phyloP scores from a whole-genome alignment of 1,140 invertebrate species.

The Hyles euphorbiae region DNA sequence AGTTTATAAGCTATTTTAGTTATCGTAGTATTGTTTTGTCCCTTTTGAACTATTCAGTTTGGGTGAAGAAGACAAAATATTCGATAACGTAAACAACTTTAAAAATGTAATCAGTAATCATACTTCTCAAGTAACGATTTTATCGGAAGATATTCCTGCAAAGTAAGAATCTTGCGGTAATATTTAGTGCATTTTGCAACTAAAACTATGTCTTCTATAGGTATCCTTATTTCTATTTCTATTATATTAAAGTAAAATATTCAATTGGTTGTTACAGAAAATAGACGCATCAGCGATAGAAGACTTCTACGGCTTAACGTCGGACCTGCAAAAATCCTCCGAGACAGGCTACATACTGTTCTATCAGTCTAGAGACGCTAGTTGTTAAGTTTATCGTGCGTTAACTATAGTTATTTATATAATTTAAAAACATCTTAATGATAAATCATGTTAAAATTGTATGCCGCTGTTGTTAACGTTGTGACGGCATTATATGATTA shows the following conservation, averaged over 20 bases:
- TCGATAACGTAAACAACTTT: too few species aligned
- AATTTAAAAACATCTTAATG: constrained; percentile 42
- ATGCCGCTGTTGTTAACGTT: constrained; percentile 69
- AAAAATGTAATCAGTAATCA: too few species aligned
- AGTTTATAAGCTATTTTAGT: too few species aligned
- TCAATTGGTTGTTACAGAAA: constrained; percentile 84
- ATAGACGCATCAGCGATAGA: constrained; percentile 99
- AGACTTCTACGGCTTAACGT: constrained; percentile 99
- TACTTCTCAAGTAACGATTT: too few species aligned
- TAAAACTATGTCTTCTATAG: too few species aligned
- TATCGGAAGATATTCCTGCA: too few species aligned
- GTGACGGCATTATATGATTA: constrained; percentile 56
- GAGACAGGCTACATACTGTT: constrained; percentile 99
- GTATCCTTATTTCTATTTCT: too few species aligned
- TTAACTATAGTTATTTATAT: constrained; percentile 64
- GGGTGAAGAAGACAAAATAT: too few species aligned
- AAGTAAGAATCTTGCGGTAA: too few species aligned
- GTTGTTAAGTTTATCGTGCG: constrained; percentile 62
- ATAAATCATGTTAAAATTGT: constrained; percentile 52
- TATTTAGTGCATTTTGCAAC: too few species aligned
- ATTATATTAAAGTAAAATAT: background rate
- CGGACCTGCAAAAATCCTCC: constrained; percentile 98
- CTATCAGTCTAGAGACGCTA: constrained; percentile 95
- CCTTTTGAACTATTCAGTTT: too few species aligned
- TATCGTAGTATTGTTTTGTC: too few species aligned